Conservation (phyloP, 1,140 invertebrate species). For the Brachionus calyciflorus region DNA sequence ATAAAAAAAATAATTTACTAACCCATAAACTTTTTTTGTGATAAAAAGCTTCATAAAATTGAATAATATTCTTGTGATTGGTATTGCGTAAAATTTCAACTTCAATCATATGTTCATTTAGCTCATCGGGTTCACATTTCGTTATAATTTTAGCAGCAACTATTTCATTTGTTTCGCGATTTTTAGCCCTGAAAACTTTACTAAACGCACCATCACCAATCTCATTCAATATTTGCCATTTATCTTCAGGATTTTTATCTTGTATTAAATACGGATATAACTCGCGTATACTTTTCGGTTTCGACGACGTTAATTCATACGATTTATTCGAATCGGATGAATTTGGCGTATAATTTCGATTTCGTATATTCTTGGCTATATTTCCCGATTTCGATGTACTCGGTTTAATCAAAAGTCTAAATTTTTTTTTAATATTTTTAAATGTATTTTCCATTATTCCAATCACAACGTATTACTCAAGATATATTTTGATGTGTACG, state of each 20-base stretch:
- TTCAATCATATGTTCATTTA: constrained; percentile 97
- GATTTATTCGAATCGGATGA: neutral
- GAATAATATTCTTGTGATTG: constrained; percentile 75
- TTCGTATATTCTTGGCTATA: neutral
- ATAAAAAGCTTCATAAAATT: constrained; percentile 45
- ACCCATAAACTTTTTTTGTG: constrained; percentile 11
- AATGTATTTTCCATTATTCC: constrained; percentile 15
- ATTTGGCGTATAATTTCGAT: neutral
- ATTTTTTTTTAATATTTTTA: neutral
- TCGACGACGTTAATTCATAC: neutral
- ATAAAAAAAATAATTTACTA: neutral
- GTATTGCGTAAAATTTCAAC: constrained; percentile 91
- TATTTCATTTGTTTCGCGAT: constrained; percentile 72
- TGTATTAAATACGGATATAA: constrained; percentile 3
- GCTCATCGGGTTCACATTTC: constrained; percentile 90
- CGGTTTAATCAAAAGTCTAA: neutral
- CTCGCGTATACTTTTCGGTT: neutral
- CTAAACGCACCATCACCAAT: constrained; percentile 98
- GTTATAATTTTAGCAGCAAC: constrained; percentile 95
- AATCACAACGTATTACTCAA: neutral
- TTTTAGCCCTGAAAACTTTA: constrained; percentile 75
- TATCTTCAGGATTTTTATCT: constrained; percentile 5
- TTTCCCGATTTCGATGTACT: neutral
- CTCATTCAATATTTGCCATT: constrained; percentile 65
- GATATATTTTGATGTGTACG: no score